These are phyloP conservation scores for Poeciliopsis prolifica DNA, from an alignment of 2,113 vertebrate genomes.

Conservation along the genomic window DNA sequence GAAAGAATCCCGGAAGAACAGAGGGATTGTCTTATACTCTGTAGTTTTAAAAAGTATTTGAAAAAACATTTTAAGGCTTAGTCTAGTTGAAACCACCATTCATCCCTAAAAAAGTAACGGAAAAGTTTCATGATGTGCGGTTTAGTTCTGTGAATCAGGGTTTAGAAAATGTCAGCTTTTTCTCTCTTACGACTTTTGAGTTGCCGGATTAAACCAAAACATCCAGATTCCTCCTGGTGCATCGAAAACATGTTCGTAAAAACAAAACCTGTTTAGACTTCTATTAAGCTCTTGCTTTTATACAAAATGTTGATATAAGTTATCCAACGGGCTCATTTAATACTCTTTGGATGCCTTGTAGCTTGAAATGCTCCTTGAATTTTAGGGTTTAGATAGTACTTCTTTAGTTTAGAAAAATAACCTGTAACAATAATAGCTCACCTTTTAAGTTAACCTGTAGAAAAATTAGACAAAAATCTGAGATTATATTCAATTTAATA, in stretches of 20 bases:
- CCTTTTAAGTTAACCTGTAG: too few relatives aligned
- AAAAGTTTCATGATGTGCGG: background rate
- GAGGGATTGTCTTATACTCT: background rate
- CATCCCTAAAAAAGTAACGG: background rate
- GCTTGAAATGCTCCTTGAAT: background rate
- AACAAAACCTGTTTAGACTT: too few relatives aligned
- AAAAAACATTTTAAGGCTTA: background rate
- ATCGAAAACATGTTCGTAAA: background rate
- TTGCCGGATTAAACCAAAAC: background rate
- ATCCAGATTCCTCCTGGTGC: background rate
- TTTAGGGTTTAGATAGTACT: background rate
- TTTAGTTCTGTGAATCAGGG: background rate
- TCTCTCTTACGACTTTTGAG: background rate
- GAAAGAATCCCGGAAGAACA: slow-evolving; percentile 46
- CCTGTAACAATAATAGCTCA: too few relatives aligned
- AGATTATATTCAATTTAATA: too few relatives aligned
- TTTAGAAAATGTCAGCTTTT: background rate
- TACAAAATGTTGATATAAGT: background rate
- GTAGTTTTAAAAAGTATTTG: background rate
- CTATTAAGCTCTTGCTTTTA: background rate
- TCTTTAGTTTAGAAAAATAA: too few relatives aligned
- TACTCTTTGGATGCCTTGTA: background rate
- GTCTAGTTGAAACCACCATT: background rate
- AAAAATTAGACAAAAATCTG: too few relatives aligned
- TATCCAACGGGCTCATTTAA: background rate